Evolutionary conservation across 2,888 invertebrate genomes (phyloP).

Genomic region (Blera fallax): DNA sequence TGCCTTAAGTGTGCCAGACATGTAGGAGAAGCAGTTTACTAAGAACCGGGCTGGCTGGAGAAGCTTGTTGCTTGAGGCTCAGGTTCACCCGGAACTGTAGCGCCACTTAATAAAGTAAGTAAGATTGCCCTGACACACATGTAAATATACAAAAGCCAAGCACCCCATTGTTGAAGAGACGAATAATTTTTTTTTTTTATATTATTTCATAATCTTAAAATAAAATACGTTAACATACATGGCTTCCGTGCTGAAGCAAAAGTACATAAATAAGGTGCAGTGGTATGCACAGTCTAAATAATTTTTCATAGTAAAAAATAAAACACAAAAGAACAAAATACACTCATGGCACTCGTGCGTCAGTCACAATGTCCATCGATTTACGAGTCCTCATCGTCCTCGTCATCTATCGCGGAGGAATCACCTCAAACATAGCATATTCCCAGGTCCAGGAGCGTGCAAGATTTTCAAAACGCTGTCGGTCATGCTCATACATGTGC

Average conservation of each 20-base stretch:
- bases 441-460: slow-evolving; percentile 95
- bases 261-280: slow-evolving; percentile 31
- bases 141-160: no score
- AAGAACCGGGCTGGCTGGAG: no score
- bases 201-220: not conserved
- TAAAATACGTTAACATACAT: slow-evolving; percentile 11
- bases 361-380: slow-evolving; percentile 53
- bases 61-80: no score
- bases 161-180: no score
- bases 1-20: no score
- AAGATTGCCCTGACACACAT: no score
- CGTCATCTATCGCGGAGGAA: slow-evolving; percentile 78
- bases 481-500: slow-evolving; percentile 88
- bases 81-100: no score
- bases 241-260: slow-evolving; percentile 4
- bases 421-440: slow-evolving; percentile 92
- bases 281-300: slow-evolving; percentile 19
- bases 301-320: slow-evolving; percentile 20
- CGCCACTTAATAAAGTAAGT: no score
- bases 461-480: slow-evolving; percentile 88
- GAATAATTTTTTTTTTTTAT: not conserved
- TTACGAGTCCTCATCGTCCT: not conserved
- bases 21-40: no score
- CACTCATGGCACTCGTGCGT: slow-evolving; percentile 66
- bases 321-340: slow-evolving; percentile 43